Evolutionary conservation across 2,113 vertebrate genomes (phyloP).

Genomic region (Catharus minimus): DNA sequence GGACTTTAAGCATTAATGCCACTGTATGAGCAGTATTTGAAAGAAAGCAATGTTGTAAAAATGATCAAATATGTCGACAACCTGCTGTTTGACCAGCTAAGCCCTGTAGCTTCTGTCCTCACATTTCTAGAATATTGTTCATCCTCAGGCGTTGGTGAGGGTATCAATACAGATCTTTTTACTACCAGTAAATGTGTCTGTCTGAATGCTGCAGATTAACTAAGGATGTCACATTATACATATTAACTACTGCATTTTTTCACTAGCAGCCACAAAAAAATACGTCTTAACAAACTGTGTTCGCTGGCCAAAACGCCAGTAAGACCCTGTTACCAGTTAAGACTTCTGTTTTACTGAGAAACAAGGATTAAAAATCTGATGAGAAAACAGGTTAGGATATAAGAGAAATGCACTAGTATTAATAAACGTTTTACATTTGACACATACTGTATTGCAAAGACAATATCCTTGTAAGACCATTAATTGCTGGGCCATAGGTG

Average conservation of each 20-base stretch:
- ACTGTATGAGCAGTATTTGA: neutral
- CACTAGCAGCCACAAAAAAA: conserved; percentile 40
- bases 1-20: neutral
- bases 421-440: conserved; percentile 63
- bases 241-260: conserved; percentile 10
- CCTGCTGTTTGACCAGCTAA: conserved; percentile 1
- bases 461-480: conserved; percentile 60
- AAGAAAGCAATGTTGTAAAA: neutral
- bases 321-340: conserved; percentile 37
- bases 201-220: conserved; percentile 49
- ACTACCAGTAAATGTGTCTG: conserved; percentile 1
- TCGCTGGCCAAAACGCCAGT: conserved; percentile 35
- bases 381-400: conserved; percentile 31
- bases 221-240: neutral
- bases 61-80: neutral
- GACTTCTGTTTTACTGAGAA: conserved; percentile 55
- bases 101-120: conserved; percentile 25
- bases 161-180: conserved; percentile 11
- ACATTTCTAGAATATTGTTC: neutral
- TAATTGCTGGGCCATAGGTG: conserved; percentile 69
- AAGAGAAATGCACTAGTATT: conserved; percentile 66
- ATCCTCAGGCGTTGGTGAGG: conserved; percentile 18
- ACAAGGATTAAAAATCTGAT: conserved; percentile 40
- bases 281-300: neutral
- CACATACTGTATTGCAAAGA: conserved; percentile 63